These are phyloP conservation scores for Chydorus sphaericus DNA, from an alignment of 2,888 invertebrate genomes.

Conservation along the genomic window DNA sequence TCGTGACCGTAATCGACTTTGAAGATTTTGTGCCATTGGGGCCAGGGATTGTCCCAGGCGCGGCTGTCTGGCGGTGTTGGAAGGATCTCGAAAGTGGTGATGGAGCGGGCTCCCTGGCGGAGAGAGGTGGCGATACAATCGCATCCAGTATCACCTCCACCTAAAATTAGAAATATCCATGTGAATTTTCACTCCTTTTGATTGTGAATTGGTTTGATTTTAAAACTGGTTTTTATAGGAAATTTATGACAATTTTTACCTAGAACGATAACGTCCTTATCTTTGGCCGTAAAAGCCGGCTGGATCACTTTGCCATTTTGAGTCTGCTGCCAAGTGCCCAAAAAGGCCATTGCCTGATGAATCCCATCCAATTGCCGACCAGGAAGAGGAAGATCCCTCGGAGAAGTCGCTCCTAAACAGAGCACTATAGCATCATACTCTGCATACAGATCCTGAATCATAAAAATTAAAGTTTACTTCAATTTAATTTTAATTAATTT, in stretches of 20 bases:
- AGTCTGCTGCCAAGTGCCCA: constrained; percentile 92
- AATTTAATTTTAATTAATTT: neutral
- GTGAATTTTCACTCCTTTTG: no score
- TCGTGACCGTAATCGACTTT: constrained; percentile 97
- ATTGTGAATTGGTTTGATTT: no score
- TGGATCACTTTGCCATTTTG: constrained; percentile 37
- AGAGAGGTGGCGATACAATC: constrained; percentile 97
- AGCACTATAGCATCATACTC: constrained; percentile 76
- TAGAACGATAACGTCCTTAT: constrained; percentile 86
- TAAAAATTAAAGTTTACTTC: neutral
- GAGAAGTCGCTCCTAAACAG: constrained; percentile 92
- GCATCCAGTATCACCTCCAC: constrained; percentile 78
- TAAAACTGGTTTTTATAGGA: neutral
- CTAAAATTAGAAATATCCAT: constrained; percentile 19
- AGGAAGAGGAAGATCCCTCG: constrained; percentile 70
- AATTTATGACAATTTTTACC: constrained; percentile 24
- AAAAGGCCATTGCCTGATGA: constrained; percentile 94
- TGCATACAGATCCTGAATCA: constrained; percentile 28
- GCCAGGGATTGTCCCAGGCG: constrained; percentile 91
- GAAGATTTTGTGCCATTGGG: constrained; percentile 93
- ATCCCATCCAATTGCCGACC: constrained; percentile 83
- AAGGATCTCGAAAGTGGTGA: constrained; percentile 93
- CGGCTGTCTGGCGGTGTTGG: constrained; percentile 74
- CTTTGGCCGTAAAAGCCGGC: constrained; percentile 48
- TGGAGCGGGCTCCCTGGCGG: constrained; percentile 78